Evolutionary conservation across 2,113 vertebrate genomes (phyloP), one percentile per base, ranked within the genome.

Genomic region (Apeltes quadracus): DNA sequence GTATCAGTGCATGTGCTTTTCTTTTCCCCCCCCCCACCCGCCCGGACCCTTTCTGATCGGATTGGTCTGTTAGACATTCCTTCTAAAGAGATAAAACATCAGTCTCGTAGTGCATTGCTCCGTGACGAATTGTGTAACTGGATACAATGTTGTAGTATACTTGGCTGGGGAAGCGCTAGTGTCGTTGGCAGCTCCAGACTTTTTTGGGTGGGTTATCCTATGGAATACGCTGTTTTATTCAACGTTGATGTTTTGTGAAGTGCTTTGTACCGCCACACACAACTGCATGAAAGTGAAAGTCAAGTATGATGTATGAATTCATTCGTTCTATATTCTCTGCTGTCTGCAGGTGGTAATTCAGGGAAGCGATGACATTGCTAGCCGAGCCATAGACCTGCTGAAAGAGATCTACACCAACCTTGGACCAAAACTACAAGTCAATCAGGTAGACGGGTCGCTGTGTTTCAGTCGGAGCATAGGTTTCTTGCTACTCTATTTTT

Each of bases 371-470:
- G 98, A 99, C 86, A 99, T 99, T 38, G 98, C 96, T 71, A 97
- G 90, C 86, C 92, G 98, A 95, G 98, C 98, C 84, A 99, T 99
- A 88, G 98, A 98, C 93, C 94, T 99, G 72, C 94, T 99, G 72
- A 99, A 99, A 87, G 98, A 99, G 91, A 99, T 99, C 87, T 99
- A 99, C 88, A 99, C 98, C 75, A 99, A 99, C 87, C 98, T 99
- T 72, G 98, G 98, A 86, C 98, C 98, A 84, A 97, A 98, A 89
- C 93, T 99, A 72, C 97, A 99, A 93, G 97, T 97, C 80, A 99
- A 97, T 93, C 98, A 99, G 97, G 98, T 99, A 87, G 91, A 93
- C 91, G 89, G 90, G 83, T 32, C 39, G 23, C 67, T 57, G 9
- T 58, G 2, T 18, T 51, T 64, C 2, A 12, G 18, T 29, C n/a